These are phyloP conservation scores for Hestina assimilis DNA, from an alignment of 1,140 invertebrate species.

Conservation along the genomic window DNA sequence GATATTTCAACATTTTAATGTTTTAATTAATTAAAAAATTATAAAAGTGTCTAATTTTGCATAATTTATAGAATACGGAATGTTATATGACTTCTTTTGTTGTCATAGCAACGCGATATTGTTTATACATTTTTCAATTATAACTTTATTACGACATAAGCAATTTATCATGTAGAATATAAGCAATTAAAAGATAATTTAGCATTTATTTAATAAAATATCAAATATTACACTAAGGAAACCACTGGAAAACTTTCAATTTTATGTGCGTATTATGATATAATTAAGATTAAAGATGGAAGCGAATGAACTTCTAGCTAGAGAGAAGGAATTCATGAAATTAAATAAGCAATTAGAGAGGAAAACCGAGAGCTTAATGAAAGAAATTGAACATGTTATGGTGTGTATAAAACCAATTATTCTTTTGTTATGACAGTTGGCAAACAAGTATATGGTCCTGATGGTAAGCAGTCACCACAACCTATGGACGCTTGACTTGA, in stretches of 20 bases:
- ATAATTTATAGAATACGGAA: neutral
- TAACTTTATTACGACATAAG: neutral
- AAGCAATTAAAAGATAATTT: no score
- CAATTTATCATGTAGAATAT: no score
- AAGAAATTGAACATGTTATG: slow-evolving; percentile 66
- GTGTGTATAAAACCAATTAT: slow-evolving; percentile 37
- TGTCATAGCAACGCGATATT: slow-evolving; percentile 23
- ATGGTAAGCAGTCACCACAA: no score
- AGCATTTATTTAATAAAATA: neutral
- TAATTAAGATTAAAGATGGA: slow-evolving; percentile 42
- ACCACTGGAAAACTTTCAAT: neutral
- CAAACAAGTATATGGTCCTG: no score
- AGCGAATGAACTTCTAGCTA: slow-evolving; percentile 53
- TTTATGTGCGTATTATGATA: neutral
- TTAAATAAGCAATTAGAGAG: slow-evolving; percentile 68
- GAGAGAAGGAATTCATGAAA: slow-evolving; percentile 70
- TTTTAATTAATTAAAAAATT: no score
- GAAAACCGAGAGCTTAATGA: slow-evolving; percentile 68
- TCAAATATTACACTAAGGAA: no score
- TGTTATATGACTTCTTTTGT: slow-evolving; percentile 9
- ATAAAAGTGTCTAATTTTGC: neutral
- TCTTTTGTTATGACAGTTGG: no score
- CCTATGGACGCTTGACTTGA: no score
- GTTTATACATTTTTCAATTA: slow-evolving; percentile 11
- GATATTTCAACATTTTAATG: no score